Evolutionary conservation across 2,113 vertebrate species (phyloP), one percentile per base, ranked within the genome.

Genomic region (Tringa solitaria): DNA sequence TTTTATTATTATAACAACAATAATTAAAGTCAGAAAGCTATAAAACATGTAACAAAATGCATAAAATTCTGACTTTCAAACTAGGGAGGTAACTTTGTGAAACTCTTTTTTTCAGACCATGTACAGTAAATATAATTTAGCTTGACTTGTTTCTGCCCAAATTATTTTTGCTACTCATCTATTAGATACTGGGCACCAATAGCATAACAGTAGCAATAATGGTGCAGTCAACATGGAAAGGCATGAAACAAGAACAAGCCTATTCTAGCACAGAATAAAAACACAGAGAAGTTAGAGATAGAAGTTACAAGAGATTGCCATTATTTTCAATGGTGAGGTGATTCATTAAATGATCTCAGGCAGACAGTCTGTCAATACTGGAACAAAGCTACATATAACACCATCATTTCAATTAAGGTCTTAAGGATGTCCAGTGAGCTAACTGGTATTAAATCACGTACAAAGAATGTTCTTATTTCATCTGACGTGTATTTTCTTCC

Each of bases 331-430:
- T 2, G 24, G 32, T 33, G 54, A 89, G 57, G 53, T 79, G 82
- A 96, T 91, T 77, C 78, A 90, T 83, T 85, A 74, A 77, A 93
- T 23, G 51, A 74, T 86, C 75, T 73, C 18, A 45, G 76, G n/a
- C 51, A 94, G 84, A 89, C 80, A 79, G 1, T 79, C 65, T 87
- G 93, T 93, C 92, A 94, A 78, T 85, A 83, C 53, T 89, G 61
- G 37, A 93, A 88, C 59, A 91, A 84, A 77, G 56, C 69, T 72
- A 91, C 48, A 54, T n/a, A 45, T n/a, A 50, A 70, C 81, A 63
- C 3, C 48, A 26, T 89, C 50, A 46, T 68, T 77, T 91, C 95
- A 95, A 91, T 89, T 81, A 90, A 86, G 75, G 67, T 86, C 86
- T 77, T 45, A 39, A 61, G 50, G 41, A 84, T 68, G 35, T 56